phyloP scores from a whole-genome alignment of 2,797 vertebrate species.

The Artibeus jamaicensis region DNA sequence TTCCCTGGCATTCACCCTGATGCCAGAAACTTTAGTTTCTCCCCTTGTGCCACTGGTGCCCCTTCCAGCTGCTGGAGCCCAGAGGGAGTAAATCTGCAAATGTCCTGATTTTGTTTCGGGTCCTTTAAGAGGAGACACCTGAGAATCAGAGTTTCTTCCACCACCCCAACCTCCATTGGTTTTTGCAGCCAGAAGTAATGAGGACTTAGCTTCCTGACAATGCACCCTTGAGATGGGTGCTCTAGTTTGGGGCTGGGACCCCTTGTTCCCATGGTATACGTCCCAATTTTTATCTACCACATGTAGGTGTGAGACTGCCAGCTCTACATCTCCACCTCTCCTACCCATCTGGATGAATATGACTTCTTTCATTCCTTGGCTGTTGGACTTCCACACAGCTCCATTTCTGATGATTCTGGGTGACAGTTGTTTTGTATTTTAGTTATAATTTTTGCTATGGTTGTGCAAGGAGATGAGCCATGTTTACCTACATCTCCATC shows the following conservation, averaged over 20 bases:
- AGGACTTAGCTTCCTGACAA: no score
- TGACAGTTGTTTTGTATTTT: not conserved
- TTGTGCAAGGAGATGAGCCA: not conserved
- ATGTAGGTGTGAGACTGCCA: not conserved
- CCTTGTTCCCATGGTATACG: not conserved
- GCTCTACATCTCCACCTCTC: not conserved
- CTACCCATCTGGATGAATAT: not conserved
- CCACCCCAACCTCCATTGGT: not conserved
- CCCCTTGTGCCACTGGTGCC: no score
- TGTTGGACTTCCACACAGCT: not conserved
- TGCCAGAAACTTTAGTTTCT: no score
- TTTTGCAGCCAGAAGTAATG: no score
- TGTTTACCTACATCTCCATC: not conserved
- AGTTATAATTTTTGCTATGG: not conserved
- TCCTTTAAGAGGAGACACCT: not conserved
- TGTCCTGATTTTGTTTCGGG: no score
- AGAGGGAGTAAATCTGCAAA: no score
- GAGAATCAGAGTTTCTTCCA: not conserved
- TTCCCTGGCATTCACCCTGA: not conserved
- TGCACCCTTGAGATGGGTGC: not conserved
- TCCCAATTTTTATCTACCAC: not conserved
- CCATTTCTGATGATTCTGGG: not conserved
- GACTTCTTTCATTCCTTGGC: not conserved
- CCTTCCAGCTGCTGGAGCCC: no score
- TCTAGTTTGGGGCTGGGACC: not conserved